Percentiles rank a stretch among this genome's conserved stretches.
phyloP scores from a whole-genome alignment of 2,113 vertebrate genomes.

The Paraplagusia blochii region DNA sequence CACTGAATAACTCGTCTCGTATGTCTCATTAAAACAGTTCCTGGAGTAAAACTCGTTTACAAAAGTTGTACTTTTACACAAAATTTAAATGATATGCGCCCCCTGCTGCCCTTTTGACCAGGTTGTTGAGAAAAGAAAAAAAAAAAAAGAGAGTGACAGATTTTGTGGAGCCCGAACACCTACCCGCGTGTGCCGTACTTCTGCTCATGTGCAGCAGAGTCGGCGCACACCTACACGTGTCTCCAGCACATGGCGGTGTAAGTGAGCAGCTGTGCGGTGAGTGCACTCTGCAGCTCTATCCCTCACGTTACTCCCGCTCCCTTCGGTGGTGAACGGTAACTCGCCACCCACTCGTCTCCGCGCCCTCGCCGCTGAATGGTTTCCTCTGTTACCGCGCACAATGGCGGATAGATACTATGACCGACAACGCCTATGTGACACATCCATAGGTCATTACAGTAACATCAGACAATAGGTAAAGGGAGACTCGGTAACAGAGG shows the following conservation, averaged over 20 bases:
- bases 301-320: slow-evolving; percentile 10
- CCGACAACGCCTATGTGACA: slow-evolving; percentile 62
- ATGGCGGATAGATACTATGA: slow-evolving; percentile 55
- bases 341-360: slow-evolving; percentile 42
- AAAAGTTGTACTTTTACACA: slow-evolving; percentile 4
- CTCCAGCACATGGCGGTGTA: slow-evolving; percentile 22
- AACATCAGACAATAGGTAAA: slow-evolving; percentile 40
- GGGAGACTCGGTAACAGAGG: slow-evolving; percentile 20
- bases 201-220: slow-evolving; percentile 3
- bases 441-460: slow-evolving; percentile 44
- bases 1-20: too few relatives aligned
- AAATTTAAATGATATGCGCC: not conserved
- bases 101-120: not conserved
- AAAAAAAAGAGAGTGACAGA: slow-evolving; percentile 1
- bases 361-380: slow-evolving; percentile 28
- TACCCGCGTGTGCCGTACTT: slow-evolving; percentile 12
- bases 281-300: slow-evolving; percentile 23
- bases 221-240: slow-evolving; percentile 30
- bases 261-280: slow-evolving; percentile 35
- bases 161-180: slow-evolving; percentile 15
- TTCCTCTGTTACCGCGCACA: slow-evolving; percentile 57
- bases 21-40: not conserved
- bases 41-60: not conserved
- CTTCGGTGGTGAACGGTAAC: slow-evolving; percentile 25
- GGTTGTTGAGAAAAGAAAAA: not conserved